phyloP scores from a whole-genome alignment of 2,888 invertebrate species.

The Ethmia dodecea region DNA sequence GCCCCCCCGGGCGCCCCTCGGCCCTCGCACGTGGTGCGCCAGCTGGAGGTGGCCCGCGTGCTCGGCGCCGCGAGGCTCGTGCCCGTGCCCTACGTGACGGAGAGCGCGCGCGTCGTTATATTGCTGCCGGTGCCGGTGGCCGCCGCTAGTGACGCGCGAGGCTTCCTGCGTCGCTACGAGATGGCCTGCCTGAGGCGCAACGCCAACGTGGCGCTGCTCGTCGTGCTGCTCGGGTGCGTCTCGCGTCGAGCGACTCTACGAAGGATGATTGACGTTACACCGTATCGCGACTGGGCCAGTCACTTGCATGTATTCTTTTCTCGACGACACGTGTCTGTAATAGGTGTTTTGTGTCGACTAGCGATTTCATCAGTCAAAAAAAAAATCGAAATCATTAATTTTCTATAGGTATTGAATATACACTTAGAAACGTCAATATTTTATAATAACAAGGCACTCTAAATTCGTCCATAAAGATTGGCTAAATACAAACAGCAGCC shows the following conservation, averaged over 20 bases:
- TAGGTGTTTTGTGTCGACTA: too few species aligned
- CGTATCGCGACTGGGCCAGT: neutral
- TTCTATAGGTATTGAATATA: too few species aligned
- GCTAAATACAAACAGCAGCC: too few species aligned
- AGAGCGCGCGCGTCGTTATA: conserved; percentile 89
- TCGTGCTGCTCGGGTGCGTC: conserved; percentile 63
- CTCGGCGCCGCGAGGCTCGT: conserved; percentile 93
- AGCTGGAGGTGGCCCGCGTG: conserved; percentile 88
- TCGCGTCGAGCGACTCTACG: neutral
- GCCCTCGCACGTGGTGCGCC: neutral
- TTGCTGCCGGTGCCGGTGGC: conserved; percentile 79
- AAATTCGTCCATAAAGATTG: too few species aligned
- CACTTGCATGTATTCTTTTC: too few species aligned
- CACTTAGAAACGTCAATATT: too few species aligned
- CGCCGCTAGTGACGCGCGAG: conserved; percentile 42
- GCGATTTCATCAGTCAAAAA: too few species aligned
- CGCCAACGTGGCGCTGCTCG: conserved; percentile 86
- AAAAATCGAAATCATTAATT: too few species aligned
- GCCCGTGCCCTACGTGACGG: conserved; percentile 96
- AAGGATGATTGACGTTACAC: neutral
- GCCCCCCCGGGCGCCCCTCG: conserved; percentile 84
- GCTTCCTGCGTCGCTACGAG: conserved; percentile 86
- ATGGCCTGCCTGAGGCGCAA: conserved; percentile 84
- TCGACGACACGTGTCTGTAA: too few species aligned
- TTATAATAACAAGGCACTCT: too few species aligned